Conservation (phyloP, 2,888 invertebrate genomes). For the Anorthoa munda region DNA sequence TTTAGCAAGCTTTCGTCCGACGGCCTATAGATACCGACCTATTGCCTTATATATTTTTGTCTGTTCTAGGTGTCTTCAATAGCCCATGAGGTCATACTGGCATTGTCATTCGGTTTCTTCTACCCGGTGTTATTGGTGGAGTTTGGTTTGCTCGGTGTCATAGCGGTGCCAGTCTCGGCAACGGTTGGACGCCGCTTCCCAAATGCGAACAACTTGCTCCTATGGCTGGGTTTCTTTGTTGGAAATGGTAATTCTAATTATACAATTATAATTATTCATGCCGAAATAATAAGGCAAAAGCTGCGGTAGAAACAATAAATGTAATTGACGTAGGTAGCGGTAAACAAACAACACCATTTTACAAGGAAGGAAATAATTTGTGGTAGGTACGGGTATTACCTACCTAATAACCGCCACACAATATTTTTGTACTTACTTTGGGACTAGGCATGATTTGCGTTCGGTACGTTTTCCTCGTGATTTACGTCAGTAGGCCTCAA, state of each 20-base stretch:
- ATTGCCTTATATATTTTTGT: neutral
- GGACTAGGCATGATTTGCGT: neutral
- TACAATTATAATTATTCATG: neutral
- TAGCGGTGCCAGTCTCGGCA: constrained; percentile 89
- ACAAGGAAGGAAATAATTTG: neutral
- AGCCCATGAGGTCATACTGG: constrained; percentile 97
- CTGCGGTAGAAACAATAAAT: neutral
- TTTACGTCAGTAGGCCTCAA: neutral
- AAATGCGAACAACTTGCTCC: constrained; percentile 93
- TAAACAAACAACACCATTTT: neutral
- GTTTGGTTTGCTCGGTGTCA: constrained; percentile 93
- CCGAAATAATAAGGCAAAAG: neutral
- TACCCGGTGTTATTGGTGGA: constrained; percentile 96
- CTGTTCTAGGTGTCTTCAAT: constrained; percentile 93
- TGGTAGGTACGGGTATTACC: too few relatives aligned
- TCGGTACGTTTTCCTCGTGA: neutral
- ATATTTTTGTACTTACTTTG: neutral
- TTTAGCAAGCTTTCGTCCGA: neutral
- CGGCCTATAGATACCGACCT: too few relatives aligned
- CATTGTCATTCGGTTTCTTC: constrained; percentile 95
- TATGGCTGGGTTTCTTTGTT: constrained; percentile 95
- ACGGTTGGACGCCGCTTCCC: constrained; percentile 81
- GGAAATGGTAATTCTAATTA: constrained; percentile 94
- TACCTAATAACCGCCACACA: neutral
- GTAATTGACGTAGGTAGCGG: neutral